Percentiles rank a stretch among this genome's conserved stretches.
These are phyloP conservation scores for Cyphomyrus discorhynchus DNA, from an alignment of 2,113 vertebrate species.

Conservation along the genomic window DNA sequence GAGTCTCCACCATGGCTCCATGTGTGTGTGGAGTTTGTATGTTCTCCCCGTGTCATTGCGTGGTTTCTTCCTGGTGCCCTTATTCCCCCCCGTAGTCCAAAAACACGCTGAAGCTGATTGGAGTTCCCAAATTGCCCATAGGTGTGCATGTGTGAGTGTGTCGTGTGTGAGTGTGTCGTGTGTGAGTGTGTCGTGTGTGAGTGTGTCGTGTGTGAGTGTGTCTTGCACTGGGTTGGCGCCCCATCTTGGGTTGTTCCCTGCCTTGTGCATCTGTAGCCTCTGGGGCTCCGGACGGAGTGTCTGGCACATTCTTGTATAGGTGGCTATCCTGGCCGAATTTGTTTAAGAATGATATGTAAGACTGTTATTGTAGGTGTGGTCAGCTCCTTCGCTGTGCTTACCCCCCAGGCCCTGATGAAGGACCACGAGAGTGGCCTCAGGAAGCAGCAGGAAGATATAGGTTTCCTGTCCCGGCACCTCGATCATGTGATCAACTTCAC, in stretches of 20 bases:
- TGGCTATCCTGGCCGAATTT: neutral
- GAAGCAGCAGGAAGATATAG: constrained; percentile 87
- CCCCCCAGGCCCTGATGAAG: constrained; percentile 77
- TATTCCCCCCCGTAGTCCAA: neutral
- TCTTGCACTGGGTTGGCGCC: neutral
- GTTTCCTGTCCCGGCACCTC: constrained; percentile 79
- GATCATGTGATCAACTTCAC: constrained; percentile 96
- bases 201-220: neutral
- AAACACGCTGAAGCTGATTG: neutral
- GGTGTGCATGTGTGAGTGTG: neutral
- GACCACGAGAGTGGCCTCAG: constrained; percentile 83
- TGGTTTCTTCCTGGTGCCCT: neutral
- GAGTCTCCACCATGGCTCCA: neutral
- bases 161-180: neutral
- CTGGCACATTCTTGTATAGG: neutral
- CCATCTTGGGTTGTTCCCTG: neutral
- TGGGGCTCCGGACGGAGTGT: neutral
- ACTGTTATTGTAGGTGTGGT: neutral
- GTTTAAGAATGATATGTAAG: neutral
- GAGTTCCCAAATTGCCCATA: neutral
- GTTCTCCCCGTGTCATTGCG: neutral
- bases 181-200: neutral
- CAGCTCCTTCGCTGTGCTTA: neutral
- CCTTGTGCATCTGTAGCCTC: neutral
- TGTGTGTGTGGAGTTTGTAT: neutral